Evolutionary conservation across 2,888 invertebrate genomes (phyloP), one percentile per base, ranked within the genome.

Genomic region (Helicoverpa assulta): DNA sequence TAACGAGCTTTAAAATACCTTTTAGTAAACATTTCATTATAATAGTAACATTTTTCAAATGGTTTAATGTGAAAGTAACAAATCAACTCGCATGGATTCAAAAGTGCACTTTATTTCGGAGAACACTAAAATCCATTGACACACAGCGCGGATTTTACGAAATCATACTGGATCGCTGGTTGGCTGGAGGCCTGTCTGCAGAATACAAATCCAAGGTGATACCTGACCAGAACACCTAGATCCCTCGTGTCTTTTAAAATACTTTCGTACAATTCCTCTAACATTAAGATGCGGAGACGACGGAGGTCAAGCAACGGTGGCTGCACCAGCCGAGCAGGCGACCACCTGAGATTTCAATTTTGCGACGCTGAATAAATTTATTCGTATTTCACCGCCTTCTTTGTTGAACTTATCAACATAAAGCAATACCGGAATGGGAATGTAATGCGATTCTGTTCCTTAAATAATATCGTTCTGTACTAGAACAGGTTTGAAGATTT

Each of bases 341-440:
- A 90, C 93, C 94, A 94, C 94, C 94, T 94, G 95, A 94, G 94
- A 94, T 94, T 95, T 94, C 93, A 95, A 94, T 95, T 93, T 94
- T 88, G 91, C 90, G 89, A 89, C 90, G 91, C 89, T 90, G 93
- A 91, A 93, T 94, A 93, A 92, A 93, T 94, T 93, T 94, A 92
- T 93, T 91, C 91, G 86, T 90, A 90, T 92, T 90, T 90, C 88
- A 86, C 86, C 86, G 82, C 79, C 77, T 84, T 88, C 90, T 91
- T 91, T 90, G 88, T 90, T 89, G 87, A 88, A 89, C 86, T 89
- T 85, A 83, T 85, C 80, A 85, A 85, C 85, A 85, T 87, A 86
- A 87, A 84, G 85, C 84, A 85, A 87, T 84, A 86, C 85, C 75
- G 76, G 77, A 83, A 86, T 82, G 70, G 73, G 69, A 79, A 72